Percentiles rank a stretch among this genome's conserved stretches.
phyloP scores from a whole-genome alignment of 53 echinoderm and acorn worm genomes.

The Stichopus horrens region DNA sequence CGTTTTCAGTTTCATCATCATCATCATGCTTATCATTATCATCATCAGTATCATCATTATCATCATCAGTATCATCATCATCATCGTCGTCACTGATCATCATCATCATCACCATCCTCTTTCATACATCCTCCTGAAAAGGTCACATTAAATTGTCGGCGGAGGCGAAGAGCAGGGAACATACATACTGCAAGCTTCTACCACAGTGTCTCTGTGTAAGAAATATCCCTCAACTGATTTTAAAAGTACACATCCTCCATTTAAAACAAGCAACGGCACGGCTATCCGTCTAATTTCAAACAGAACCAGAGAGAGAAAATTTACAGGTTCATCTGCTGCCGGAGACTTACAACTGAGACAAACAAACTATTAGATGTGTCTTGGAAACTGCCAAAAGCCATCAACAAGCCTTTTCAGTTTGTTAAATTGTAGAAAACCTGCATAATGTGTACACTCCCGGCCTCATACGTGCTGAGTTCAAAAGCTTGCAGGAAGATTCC shows the following conservation, averaged over 20 bases:
- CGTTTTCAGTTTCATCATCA: too few species aligned
- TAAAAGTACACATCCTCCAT: neutral
- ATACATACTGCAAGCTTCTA: neutral
- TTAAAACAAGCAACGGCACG: neutral
- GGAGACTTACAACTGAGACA: neutral
- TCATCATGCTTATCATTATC: too few species aligned
- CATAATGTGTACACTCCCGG: constrained; percentile 36
- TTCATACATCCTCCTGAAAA: neutral
- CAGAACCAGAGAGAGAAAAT: neutral
- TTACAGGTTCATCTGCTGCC: neutral
- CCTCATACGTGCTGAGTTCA: neutral
- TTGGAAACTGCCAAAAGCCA: constrained; percentile 27
- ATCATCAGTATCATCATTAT: too few species aligned
- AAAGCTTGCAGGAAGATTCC: constrained; percentile 30
- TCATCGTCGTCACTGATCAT: too few species aligned
- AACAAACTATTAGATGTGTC: neutral
- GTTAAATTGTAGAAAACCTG: constrained; percentile 35
- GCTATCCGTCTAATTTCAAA: neutral
- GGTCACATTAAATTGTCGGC: constrained; percentile 14
- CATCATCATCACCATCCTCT: too few species aligned
- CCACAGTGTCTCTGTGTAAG: neutral
- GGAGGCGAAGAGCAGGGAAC: constrained; percentile 2
- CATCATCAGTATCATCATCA: too few species aligned
- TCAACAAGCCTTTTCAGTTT: constrained; percentile 34
- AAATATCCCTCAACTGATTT: neutral